Percentiles rank a stretch among this genome's conserved stretches.
Evolutionary conservation across 2,113 vertebrate species (phyloP).

Genomic region (Cervus canadensis): DNA sequence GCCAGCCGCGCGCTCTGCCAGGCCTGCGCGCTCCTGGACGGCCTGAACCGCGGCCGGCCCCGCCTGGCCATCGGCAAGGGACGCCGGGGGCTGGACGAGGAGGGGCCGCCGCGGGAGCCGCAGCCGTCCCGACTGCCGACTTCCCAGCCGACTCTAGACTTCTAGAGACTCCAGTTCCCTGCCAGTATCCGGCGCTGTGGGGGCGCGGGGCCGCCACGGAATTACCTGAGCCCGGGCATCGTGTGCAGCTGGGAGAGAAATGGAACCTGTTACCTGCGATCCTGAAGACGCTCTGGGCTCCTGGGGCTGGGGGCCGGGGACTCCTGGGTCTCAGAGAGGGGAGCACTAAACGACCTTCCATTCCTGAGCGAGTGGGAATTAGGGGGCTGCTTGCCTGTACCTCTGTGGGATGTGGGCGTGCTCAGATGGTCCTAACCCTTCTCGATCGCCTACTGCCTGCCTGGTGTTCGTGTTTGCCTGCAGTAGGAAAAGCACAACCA

Average conservation of each 20-base stretch:
- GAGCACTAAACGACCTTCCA: too few species aligned
- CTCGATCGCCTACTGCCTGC: not conserved
- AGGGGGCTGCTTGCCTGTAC: not conserved
- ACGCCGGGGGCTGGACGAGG: conserved; percentile 71
- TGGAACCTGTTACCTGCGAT: not conserved
- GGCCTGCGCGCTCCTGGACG: conserved; percentile 89
- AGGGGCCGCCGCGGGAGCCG: not conserved
- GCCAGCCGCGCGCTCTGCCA: conserved; percentile 90
- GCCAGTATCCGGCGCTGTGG: fast-evolving
- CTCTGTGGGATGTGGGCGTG: not conserved
- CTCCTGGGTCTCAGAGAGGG: not conserved
- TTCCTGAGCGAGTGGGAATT: not conserved
- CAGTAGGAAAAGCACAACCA: not conserved
- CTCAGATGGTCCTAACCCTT: not conserved
- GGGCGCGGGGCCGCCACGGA: not conserved
- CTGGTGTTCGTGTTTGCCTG: not conserved
- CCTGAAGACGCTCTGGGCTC: not conserved
- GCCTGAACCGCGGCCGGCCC: conserved; percentile 88
- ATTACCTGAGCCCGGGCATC: not conserved
- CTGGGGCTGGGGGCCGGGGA: not conserved
- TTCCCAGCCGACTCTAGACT: not conserved
- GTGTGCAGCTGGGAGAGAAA: not conserved
- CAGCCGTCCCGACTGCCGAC: not conserved
- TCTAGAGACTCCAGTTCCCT: not conserved
- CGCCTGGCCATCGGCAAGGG: conserved; percentile 88